phyloP scores from a whole-genome alignment of 2,797 vertebrate species.

The Brotogeris chrysoptera region DNA sequence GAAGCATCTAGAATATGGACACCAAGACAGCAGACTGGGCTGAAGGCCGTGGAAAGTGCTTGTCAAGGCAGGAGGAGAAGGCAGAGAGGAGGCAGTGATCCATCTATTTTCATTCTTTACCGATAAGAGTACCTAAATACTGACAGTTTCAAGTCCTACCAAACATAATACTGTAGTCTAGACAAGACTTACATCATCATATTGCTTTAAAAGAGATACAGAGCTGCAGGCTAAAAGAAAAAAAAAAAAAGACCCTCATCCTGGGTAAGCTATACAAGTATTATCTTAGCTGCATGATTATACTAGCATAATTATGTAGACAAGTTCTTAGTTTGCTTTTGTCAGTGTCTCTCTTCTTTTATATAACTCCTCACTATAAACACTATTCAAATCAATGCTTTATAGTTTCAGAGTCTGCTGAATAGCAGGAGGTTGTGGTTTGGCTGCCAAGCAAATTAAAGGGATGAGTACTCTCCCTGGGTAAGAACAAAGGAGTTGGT shows the following conservation, averaged over 20 bases:
- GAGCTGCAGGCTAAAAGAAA: not conserved
- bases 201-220: not conserved
- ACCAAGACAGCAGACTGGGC: not conserved
- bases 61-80: not conserved
- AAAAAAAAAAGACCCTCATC: not conserved
- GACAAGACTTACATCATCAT: not conserved
- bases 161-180: not conserved
- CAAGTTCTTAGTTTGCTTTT: not conserved
- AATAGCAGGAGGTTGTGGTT: slow-evolving; percentile 9
- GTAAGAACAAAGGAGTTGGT: not conserved
- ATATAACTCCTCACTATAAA: not conserved
- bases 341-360: not conserved
- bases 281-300: slow-evolving; percentile 8
- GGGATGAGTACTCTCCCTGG: not conserved
- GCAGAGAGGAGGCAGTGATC: not conserved
- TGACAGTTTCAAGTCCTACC: not conserved
- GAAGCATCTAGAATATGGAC: not conserved
- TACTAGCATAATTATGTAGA: not conserved
- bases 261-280: not conserved
- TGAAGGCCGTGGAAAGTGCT: not conserved
- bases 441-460: slow-evolving; percentile 10
- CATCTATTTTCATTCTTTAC: not conserved
- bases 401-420: not conserved
- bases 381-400: not conserved
- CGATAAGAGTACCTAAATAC: not conserved